Percentiles rank a stretch among this genome's conserved stretches.
phyloP scores from a whole-genome alignment of 1,140 invertebrate genomes.

The Marisa cornuarietis region DNA sequence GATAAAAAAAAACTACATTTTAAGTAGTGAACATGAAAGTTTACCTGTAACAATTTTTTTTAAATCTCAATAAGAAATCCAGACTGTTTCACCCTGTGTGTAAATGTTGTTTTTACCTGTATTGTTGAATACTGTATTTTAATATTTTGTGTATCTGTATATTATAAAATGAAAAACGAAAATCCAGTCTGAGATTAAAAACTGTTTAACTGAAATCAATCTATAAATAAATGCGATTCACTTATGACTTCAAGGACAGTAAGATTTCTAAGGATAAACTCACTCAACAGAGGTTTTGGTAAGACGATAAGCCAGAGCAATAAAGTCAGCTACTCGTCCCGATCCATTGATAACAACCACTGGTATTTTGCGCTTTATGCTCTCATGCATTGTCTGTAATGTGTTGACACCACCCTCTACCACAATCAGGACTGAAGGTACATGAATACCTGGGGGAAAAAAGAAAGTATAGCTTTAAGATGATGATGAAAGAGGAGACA shows the following conservation, averaged over 20 bases:
- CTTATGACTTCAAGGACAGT: neutral
- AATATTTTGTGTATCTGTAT: too few relatives aligned
- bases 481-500: neutral
- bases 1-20: too few relatives aligned
- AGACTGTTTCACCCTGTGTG: too few relatives aligned
- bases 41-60: too few relatives aligned
- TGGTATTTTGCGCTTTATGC: conserved; percentile 59
- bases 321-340: conserved; percentile 64
- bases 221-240: neutral
- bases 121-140: too few relatives aligned
- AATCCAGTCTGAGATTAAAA: too few relatives aligned
- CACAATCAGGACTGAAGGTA: conserved; percentile 65
- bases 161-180: too few relatives aligned
- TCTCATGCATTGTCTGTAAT: conserved; percentile 58
- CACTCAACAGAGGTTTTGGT: conserved; percentile 29
- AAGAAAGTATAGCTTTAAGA: neutral
- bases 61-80: too few relatives aligned
- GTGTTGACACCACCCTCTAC: conserved; percentile 66
- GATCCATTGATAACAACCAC: conserved; percentile 65
- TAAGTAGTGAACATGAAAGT: too few relatives aligned
- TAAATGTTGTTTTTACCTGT: too few relatives aligned
- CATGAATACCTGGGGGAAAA: conserved; percentile 39
- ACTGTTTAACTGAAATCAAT: too few relatives aligned
- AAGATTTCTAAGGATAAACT: neutral
- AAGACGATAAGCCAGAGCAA: conserved; percentile 55